phyloP scores from a whole-genome alignment of 2,797 vertebrate genomes.

The Lophura swinhoii region DNA sequence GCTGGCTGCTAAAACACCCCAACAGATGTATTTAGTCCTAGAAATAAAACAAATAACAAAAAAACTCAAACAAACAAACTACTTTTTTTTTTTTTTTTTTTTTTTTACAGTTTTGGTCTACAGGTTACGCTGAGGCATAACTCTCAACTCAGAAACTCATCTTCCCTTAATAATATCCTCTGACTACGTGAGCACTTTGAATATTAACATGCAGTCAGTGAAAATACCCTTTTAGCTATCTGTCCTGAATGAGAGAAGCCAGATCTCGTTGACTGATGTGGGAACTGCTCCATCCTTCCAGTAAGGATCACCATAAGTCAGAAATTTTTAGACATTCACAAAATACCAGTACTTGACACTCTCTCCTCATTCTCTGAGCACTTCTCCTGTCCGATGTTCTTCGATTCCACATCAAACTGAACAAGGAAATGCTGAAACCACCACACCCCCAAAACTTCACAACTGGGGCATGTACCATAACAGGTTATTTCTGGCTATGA shows the following conservation, averaged over 20 bases:
- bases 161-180: slow-evolving; percentile 8
- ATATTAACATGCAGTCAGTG: slow-evolving; percentile 16
- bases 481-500: slow-evolving; percentile 39
- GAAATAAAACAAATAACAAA: slow-evolving; percentile 44
- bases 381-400: neutral
- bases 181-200: neutral
- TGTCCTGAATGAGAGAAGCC: slow-evolving; percentile 40
- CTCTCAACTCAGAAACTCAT: slow-evolving; percentile 22
- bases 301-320: slow-evolving; percentile 17
- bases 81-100: too few species aligned
- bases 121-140: slow-evolving; percentile 40
- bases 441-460: neutral
- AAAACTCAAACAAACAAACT: too few species aligned
- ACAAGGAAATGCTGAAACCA: slow-evolving; percentile 33
- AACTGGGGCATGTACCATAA: neutral
- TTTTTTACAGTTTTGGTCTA: slow-evolving; percentile 69
- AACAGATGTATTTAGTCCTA: slow-evolving; percentile 63
- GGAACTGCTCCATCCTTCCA: slow-evolving; percentile 46
- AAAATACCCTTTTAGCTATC: neutral
- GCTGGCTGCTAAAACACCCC: slow-evolving; percentile 62
- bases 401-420: neutral
- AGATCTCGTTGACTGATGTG: slow-evolving; percentile 5
- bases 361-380: slow-evolving; percentile 12
- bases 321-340: slow-evolving; percentile 44
- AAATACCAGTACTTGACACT: slow-evolving; percentile 23